Base-by-base conservation (phyloP, 2,113 vertebrate genomes). In the Amazona guildingii region DNA sequence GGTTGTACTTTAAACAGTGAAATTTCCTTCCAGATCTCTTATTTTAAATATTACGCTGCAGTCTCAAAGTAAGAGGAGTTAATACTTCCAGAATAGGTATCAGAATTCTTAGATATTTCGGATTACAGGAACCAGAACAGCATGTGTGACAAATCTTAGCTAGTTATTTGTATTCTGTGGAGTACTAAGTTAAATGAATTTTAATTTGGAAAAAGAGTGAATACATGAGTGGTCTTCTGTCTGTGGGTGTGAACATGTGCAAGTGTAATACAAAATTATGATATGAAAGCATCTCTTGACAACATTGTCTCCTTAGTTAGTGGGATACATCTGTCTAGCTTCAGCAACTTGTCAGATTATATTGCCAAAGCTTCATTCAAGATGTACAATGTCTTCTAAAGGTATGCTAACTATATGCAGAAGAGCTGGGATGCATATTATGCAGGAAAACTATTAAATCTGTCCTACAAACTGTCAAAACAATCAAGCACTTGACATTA, bases 241-340 rank as follows among this genome's bases (percentile, higher is more conserved):
- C n/a, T 89, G 81, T 95, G 91, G 81, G 88, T 94, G 91, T 92
- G 92, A 95, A 69, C 52, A 82, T 82, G 91, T 96, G 78, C 77
- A 55, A 95, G 83, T 79, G 52, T 91, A 87, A 76, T 82, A 37
- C 3, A 4, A 94, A 96, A 95, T 95, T 43, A 64, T 78, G 73
- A 76, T 84, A 68, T 43, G 33, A 77, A 90, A 93, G 85, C 69
- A 68, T 95, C 91, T 92, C 84, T 93, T 95, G 93, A 95, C 93
- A 95, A 68, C 92, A 87, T 95, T 96, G 94, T 95, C 94, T 91
- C 67, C 72, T 79, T 91, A 95, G 93, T 92, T 95, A 92, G 93
- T 93, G 93, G 85, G 72, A 43, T 96, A 77, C 92, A 93, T 96
- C 95, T 96, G 96, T 90, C 85, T 96, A 68, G 90, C 92, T 97